phyloP scores from a whole-genome alignment of 2,113 vertebrate genomes.

The Salvelinus alpinus region DNA sequence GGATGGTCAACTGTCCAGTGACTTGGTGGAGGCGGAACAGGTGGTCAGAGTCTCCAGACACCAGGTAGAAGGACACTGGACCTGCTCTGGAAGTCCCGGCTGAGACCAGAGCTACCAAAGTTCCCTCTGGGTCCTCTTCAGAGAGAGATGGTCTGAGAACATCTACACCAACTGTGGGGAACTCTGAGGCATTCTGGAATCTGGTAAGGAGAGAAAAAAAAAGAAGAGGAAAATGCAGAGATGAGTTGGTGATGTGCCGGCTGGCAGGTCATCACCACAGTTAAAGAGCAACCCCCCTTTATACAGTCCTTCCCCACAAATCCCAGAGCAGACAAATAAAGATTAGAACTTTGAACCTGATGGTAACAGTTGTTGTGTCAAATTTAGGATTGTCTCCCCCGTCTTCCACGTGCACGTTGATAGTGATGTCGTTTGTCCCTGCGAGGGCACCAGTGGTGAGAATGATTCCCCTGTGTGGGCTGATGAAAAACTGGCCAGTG shows the following conservation, averaged over 20 bases:
- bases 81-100: slow-evolving; percentile 56
- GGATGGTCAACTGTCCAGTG: slow-evolving; percentile 62
- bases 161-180: slow-evolving; percentile 62
- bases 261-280: too few species aligned
- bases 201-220: background rate
- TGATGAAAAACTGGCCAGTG: slow-evolving; percentile 64
- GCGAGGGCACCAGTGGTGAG: slow-evolving; percentile 40
- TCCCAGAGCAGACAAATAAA: too few species aligned
- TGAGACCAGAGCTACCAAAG: slow-evolving; percentile 56
- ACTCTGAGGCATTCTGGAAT: slow-evolving; percentile 65
- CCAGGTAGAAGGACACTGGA: slow-evolving; percentile 67
- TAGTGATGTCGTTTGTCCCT: slow-evolving; percentile 52
- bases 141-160: slow-evolving; percentile 43
- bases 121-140: slow-evolving; percentile 62
- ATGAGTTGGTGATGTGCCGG: too few species aligned
- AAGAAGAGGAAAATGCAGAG: too few species aligned
- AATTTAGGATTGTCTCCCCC: slow-evolving; percentile 62
- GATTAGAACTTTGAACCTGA: slow-evolving; percentile 26
- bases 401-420: slow-evolving; percentile 68
- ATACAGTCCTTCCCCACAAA: too few species aligned
- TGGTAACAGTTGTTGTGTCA: slow-evolving; percentile 68
- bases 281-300: too few species aligned
- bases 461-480: slow-evolving; percentile 62
- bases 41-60: slow-evolving; percentile 68
- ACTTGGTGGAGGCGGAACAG: slow-evolving; percentile 63